Conservation (phyloP, 1,140 invertebrate genomes). For the Euura lappo region DNA sequence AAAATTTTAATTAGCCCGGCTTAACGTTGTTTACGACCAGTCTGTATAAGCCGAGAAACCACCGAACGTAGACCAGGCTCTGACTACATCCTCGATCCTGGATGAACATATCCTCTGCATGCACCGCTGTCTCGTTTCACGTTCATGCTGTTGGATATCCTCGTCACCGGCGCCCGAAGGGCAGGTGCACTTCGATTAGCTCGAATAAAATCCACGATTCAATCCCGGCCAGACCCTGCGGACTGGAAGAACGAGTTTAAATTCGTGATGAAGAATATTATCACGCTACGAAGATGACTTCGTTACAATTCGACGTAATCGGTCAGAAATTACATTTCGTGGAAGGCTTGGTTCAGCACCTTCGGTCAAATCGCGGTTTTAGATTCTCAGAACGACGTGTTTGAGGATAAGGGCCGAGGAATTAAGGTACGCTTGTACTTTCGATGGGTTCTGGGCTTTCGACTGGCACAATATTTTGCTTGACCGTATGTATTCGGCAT, state of each 20-base stretch:
- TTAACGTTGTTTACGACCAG: constrained; percentile 8
- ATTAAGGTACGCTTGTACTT: no score
- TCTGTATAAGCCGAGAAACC: background rate
- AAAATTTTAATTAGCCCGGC: constrained; percentile 11
- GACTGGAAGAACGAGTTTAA: no score
- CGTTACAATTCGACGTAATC: no score
- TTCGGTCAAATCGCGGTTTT: no score
- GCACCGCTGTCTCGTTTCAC: background rate
- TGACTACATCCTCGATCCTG: background rate
- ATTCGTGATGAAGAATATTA: no score
- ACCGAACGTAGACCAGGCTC: background rate
- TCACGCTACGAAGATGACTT: no score
- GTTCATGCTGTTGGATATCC: background rate
- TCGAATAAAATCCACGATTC: background rate
- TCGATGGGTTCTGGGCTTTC: no score
- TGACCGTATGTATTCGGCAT: background rate
- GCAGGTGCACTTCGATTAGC: constrained; percentile 1
- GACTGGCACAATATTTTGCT: background rate
- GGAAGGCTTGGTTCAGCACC: no score
- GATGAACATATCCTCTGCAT: background rate
- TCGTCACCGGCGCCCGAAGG: background rate
- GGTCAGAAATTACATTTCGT: no score
- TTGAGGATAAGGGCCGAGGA: no score
- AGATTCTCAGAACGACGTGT: no score
- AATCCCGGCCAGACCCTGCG: background rate